These are phyloP conservation scores for Helicolenus hilgendorfi DNA, from an alignment of 2,797 vertebrate species.

Conservation along the genomic window DNA sequence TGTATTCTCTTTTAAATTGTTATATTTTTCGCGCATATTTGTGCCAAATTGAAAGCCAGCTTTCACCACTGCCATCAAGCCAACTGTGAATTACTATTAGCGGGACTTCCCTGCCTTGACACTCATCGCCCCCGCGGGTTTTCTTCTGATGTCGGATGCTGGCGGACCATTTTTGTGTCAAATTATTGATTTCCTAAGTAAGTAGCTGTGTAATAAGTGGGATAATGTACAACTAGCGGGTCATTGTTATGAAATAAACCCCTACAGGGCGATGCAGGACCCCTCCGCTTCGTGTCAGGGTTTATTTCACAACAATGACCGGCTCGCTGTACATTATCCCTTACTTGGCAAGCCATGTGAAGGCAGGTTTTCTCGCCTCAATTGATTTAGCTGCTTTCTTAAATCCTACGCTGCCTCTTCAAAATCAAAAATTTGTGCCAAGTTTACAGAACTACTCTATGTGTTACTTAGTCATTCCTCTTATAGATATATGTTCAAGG, in stretches of 20 bases:
- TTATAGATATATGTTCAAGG: neutral
- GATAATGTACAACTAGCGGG: too few species aligned
- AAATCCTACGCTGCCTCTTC: neutral
- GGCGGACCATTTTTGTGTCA: too few species aligned
- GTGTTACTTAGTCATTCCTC: neutral
- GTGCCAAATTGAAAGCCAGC: slow-evolving; percentile 65
- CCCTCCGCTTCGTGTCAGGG: accelerated
- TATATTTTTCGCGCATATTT: slow-evolving; percentile 28
- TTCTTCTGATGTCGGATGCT: neutral
- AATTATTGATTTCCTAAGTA: too few species aligned
- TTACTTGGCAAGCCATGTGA: neutral
- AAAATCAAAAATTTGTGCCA: neutral
- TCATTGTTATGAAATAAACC: too few species aligned
- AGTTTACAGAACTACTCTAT: slow-evolving; percentile 17
- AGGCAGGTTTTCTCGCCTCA: neutral
- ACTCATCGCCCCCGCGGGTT: slow-evolving; percentile 3
- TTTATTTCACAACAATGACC: too few species aligned
- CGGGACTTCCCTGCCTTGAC: slow-evolving; percentile 54
- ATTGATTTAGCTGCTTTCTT: slow-evolving; percentile 8
- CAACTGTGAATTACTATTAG: slow-evolving; percentile 63
- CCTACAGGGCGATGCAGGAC: too few species aligned
- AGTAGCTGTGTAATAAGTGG: too few species aligned
- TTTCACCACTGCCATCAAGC: slow-evolving; percentile 18
- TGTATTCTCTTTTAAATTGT: slow-evolving; percentile 11
- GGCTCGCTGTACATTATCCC: too few species aligned